Conservation (phyloP, 2,797 vertebrate species). For the Molothrus ater region DNA sequence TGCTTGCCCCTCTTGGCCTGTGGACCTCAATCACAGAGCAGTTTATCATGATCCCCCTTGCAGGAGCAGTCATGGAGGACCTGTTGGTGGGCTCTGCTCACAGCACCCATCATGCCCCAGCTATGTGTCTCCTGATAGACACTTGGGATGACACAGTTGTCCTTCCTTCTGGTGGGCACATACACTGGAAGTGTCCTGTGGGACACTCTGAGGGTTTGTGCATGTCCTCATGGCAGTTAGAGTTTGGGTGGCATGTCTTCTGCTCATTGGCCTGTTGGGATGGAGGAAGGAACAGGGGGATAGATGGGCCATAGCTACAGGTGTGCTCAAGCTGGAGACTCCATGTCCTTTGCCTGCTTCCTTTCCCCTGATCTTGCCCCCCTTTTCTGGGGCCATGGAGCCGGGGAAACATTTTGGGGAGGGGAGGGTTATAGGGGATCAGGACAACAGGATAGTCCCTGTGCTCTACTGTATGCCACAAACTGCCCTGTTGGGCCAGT, state of each 20-base stretch:
- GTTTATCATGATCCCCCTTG: neutral
- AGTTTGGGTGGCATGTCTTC: neutral
- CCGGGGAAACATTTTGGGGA: neutral
- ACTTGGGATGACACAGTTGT: neutral
- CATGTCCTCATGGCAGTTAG: neutral
- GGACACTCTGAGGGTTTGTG: neutral
- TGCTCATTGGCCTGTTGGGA: neutral
- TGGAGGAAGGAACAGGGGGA: neutral
- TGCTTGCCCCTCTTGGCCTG: neutral
- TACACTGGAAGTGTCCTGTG: neutral
- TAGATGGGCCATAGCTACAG: neutral
- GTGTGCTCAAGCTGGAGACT: neutral
- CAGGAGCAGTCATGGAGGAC: neutral
- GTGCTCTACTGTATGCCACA: neutral
- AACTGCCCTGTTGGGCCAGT: neutral
- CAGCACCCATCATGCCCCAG: neutral
- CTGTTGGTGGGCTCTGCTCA: neutral
- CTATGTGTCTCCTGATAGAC: fast-evolving
- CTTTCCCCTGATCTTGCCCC: neutral
- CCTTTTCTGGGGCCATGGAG: fast-evolving
- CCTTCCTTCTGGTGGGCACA: neutral
- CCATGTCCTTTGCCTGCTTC: neutral
- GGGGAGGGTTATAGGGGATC: neutral
- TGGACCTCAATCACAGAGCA: neutral
- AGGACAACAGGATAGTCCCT: neutral